These are phyloP conservation scores for Hybos culiciformis DNA, from an alignment of 2,888 invertebrate species.

Conservation along the genomic window DNA sequence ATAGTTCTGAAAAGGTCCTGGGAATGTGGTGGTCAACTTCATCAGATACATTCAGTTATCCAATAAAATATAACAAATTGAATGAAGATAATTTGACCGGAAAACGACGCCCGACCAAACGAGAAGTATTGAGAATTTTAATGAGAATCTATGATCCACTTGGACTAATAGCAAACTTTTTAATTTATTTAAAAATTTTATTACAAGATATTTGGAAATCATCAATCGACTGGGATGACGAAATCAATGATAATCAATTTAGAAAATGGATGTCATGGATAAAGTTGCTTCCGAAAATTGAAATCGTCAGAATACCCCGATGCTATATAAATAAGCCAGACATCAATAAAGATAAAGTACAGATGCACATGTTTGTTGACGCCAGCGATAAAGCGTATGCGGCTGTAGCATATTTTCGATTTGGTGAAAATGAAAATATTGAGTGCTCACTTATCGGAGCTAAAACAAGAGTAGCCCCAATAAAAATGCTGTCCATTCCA, in stretches of 20 bases:
- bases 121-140: conserved; percentile 11
- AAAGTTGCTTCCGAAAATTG: conserved; percentile 12
- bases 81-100: conserved; percentile 8
- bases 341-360: background rate
- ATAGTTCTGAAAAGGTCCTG: conserved; percentile 10
- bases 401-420: conserved; percentile 16
- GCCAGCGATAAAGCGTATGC: conserved; percentile 16
- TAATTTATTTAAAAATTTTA: conserved; percentile 11
- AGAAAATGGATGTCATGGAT: conserved; percentile 16
- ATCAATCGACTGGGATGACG: conserved; percentile 11
- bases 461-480: conserved; percentile 17
- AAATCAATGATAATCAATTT: conserved; percentile 12
- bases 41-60: conserved; percentile 10
- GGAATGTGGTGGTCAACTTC: conserved; percentile 13
- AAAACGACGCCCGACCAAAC: conserved; percentile 9
- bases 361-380: conserved; percentile 15
- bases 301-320: conserved; percentile 14
- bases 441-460: conserved; percentile 13
- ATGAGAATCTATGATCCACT: conserved; percentile 23
- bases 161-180: conserved; percentile 17
- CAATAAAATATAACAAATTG: conserved; percentile 10
- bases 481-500: conserved; percentile 15
- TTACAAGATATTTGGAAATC: conserved; percentile 11
- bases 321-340: conserved; percentile 12
- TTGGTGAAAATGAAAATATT: background rate